These are phyloP conservation scores for Scaptomyza caliginosa DNA, from an alignment of 2,888 invertebrate genomes.

Conservation along the genomic window DNA sequence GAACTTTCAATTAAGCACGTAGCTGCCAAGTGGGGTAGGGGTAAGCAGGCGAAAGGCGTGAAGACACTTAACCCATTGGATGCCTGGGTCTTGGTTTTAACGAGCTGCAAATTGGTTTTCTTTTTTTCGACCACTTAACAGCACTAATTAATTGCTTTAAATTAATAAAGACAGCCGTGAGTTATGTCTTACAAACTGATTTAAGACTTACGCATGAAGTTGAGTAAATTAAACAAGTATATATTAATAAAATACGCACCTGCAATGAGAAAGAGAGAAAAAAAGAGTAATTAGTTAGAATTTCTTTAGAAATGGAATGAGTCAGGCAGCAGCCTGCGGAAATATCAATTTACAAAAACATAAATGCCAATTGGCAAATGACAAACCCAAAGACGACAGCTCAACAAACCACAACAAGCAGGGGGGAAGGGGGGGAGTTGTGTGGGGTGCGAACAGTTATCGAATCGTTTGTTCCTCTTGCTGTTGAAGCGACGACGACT, in stretches of 20 bases:
- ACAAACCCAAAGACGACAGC: conserved; percentile 48
- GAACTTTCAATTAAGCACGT: conserved; percentile 63
- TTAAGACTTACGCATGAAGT: conserved; percentile 30
- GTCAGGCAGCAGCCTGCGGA: conserved; percentile 50
- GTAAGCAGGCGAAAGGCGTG: conserved; percentile 2
- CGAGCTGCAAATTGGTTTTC: conserved; percentile 57
- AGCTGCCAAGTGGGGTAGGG: conserved; percentile 19
- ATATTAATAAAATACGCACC: conserved; percentile 38
- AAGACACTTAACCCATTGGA: conserved; percentile 60
- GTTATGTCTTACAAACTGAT: conserved; percentile 27
- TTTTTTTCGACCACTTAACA: conserved; percentile 54
- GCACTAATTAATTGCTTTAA: conserved; percentile 57
- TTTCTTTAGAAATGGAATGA: conserved; percentile 31
- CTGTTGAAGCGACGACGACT: conserved; percentile 37
- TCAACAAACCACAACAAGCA: conserved; percentile 12
- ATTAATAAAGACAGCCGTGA: conserved; percentile 40
- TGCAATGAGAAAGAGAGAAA: conserved; percentile 27
- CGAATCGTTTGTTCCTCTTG: conserved; percentile 11
- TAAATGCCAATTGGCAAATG: conserved; percentile 65
- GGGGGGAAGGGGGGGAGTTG: neutral
- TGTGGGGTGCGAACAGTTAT: conserved; percentile 9
- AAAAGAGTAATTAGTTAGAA: conserved; percentile 52
- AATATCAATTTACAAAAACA: conserved; percentile 66
- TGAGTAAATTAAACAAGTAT: neutral
- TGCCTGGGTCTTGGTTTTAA: conserved; percentile 38